Base-by-base conservation (phyloP, 2,888 invertebrate genomes). In the Gymnosoma rotundatum region DNA sequence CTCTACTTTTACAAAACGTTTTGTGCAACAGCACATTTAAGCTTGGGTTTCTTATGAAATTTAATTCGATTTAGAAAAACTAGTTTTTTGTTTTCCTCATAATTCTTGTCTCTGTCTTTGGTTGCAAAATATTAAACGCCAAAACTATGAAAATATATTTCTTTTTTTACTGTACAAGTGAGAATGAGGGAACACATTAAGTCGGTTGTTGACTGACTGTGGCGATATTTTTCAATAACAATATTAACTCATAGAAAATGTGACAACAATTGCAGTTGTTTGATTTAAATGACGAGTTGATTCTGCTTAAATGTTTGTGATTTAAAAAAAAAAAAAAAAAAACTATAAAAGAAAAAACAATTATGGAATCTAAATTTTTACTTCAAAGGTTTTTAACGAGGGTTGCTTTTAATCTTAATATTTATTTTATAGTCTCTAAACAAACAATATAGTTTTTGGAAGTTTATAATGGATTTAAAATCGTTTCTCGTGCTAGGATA, bases 61-160 rank as follows among this genome's bases (percentile, higher is more conserved):
- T 52, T 20, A 45, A 70, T 63, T 81, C 32, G 64, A 67, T 72
- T 76, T 54, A 82, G 72, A 72, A 70, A 72, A 81, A 69, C 80
- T 18, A 75, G 75, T 81, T 74, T 76, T 67, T 12, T 56, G 14
- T 75, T 25, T 48, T 67, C 76, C 18, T 60, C 66, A 60, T 42
- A 50, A 50, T 67, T 76, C 36, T 52, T 78, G 25, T 16, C 16
- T 38, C 54, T 32, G 42, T 20, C 38, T 66, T 48, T 52, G 36
- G 20, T 32, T 45, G 56, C 74, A 32, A 60, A 52, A 45, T 6
- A 16, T 16, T 20, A 78, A 52, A 69, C 50, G 52, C 61, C 67
- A 80, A 69, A 56, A 81, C 67, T 72, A 63, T 63, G 25, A 70
- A 56, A 18, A 45, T 21, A 1, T 38, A 12, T 38, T 18, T 18